A percentile compares a stretch with the other conserved stretches of the same genome.
Conservation (phyloP, 2,113 vertebrate genomes). For the Dendrocopos noguchii region DNA sequence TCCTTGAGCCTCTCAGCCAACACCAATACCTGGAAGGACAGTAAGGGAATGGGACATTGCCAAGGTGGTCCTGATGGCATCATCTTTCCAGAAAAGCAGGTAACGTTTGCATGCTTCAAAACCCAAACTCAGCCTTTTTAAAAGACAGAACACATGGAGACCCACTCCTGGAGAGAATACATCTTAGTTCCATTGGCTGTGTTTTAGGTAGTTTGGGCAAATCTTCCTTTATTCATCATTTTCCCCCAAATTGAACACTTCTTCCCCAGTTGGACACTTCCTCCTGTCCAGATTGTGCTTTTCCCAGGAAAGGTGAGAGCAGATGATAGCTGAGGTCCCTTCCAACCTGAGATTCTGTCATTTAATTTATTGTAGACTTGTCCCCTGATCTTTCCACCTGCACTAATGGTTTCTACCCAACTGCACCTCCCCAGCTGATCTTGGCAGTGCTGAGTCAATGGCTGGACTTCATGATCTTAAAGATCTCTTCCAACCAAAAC, state of each 20-base stretch:
- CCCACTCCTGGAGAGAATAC: not conserved
- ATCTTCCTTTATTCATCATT: not conserved
- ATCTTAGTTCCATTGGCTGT: not conserved
- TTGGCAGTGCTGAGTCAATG: not conserved
- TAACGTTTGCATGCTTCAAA: not conserved
- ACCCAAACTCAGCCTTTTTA: not conserved
- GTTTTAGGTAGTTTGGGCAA: not conserved
- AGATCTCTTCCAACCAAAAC: not conserved
- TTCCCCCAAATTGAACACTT: not conserved
- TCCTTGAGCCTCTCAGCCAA: fast-evolving
- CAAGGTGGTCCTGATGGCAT: not conserved
- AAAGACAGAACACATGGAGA: not conserved
- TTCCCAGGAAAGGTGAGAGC: not conserved
- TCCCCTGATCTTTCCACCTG: not conserved
- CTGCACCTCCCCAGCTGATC: not conserved
- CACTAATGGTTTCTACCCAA: not conserved
- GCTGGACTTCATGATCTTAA: not conserved
- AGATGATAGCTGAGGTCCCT: not conserved
- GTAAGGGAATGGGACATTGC: not conserved
- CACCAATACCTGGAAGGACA: not conserved
- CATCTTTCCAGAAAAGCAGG: not conserved
- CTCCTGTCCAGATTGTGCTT: not conserved
- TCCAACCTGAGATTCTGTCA: not conserved
- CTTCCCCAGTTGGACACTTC: not conserved
- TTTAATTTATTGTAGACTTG: not conserved